Evolutionary conservation across 2,797 vertebrate genomes (phyloP), one percentile per base, ranked within the genome.

Genomic region (Ptychadena robeensis): DNA sequence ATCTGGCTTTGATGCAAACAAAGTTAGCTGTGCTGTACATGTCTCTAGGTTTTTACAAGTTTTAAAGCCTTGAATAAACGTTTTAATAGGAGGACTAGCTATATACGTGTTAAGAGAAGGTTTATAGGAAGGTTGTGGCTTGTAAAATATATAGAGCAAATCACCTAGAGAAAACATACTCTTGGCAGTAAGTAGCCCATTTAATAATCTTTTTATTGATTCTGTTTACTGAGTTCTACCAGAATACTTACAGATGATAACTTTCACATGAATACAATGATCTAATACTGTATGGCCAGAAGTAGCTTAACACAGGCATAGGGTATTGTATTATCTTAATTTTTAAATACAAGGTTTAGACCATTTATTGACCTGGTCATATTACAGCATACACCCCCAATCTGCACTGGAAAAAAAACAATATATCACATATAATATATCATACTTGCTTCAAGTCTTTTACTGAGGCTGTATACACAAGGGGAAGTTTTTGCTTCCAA

Each of bases 21-120:
- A 63, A 34, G 35, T 44, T 65, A 14, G 9, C 63, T 27, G 44
- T 22, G 40, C 12, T 27, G 12, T 10, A 10, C 8, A 8, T 2
- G 28, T 77, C 38, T 67, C 27, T 31, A 30, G 14, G 22, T 9
- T 77, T 77, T 77, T 77, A 77, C 59, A 77, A 53, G 63, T 12
- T 28, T 22, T 77, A 48, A 77, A 77, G 67, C 61, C 12, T 12
- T 67, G 9, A 32, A 28, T 44, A 27, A 77, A 48, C 73, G 22
- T n/a, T 31, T 40, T 64, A 64, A 76, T 27, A 61, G 22, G 73
- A 28, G 57, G 32, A 63, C 30, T 34, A 30, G 34, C 34, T 25
- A 12, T n/a, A 32, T 76, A 0, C 35, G n/a, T 44, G 35, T 76
- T 2, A 44, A 15, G 53, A 27, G 7, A 9, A 53, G 59, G 73